Evolutionary conservation across 2,888 invertebrate genomes (phyloP), one percentile per base, ranked within the genome.

Genomic region (Parapristionchus giblindavisi): DNA sequence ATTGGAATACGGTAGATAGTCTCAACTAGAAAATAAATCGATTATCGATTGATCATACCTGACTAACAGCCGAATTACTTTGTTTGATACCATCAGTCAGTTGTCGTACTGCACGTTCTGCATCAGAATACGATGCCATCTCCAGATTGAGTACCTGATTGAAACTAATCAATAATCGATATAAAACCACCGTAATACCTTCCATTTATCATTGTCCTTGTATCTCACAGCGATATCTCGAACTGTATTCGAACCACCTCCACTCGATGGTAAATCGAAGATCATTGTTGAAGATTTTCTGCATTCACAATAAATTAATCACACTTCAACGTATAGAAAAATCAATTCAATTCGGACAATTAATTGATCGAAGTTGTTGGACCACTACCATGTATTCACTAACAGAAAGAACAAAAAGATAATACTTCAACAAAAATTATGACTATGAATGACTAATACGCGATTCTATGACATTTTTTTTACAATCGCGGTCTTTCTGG

Each of bases 191-290:
- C 36, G 14, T 8, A 32, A 5, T 21, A 70, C 70, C 70, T 70
- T 70, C 70, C 70, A 70, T 40, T 70, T 70, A 3, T 70, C 70
- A n/a, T 34, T 38, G 5, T 70, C 70, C 70, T 54, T 70, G 38
- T 70, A 70, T 11, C 54, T 1, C 3, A 24, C 38, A 17, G 70
- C 29, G 8, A 70, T 70, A 5, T 54, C 54, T 0, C 32, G n/a
- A 4, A 70, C 27, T 21, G 63, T 63, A 38, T 63, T 29, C 36
- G 36, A 8, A 0, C 32, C 63, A 14, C 63, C 63, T 11, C 63
- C 40, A 27, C 38, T 40, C 3, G 40, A 40, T 38, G 63, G 63
- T 21, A 27, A 27, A 34, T 63, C 63, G 63, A 63, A 63, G 11
- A 63, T 38, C n/a, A 63, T 21, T 11, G 40, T 6, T 3, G 63